Evolutionary conservation across 2,888 invertebrate genomes (phyloP).

Genomic region (Brachylomia viminalis): DNA sequence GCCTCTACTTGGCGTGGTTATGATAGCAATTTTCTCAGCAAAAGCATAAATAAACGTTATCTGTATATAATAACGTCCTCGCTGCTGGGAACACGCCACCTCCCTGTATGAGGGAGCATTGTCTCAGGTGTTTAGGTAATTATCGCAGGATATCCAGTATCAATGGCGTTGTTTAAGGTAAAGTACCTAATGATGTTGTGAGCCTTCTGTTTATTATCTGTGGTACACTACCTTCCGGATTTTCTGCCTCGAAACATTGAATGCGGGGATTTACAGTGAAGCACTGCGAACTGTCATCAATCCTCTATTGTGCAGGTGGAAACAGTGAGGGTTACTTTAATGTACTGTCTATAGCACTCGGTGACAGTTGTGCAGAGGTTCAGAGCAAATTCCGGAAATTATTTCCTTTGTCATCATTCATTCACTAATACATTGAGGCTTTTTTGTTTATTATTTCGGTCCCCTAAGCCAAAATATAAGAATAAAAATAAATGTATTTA

Average conservation of each 20-base stretch:
- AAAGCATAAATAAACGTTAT: not conserved
- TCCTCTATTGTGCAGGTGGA: constrained; percentile 67
- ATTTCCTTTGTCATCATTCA: constrained; percentile 8
- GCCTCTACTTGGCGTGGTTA: not conserved
- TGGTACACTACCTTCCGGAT: not conserved
- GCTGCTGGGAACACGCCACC: not conserved
- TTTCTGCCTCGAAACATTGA: constrained; percentile 67
- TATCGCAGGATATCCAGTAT: not conserved
- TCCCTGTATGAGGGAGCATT: not conserved
- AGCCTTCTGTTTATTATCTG: constrained; percentile 29
- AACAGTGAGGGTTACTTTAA: constrained; percentile 40
- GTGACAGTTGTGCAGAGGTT: constrained; percentile 6
- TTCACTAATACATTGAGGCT: not conserved
- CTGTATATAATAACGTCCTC: too few relatives aligned
- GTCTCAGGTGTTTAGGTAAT: not conserved
- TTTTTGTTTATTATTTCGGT: not conserved
- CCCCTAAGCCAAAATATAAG: not conserved
- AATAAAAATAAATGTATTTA: too few relatives aligned
- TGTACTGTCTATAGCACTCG: constrained; percentile 28
- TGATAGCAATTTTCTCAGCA: not conserved
- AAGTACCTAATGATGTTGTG: not conserved
- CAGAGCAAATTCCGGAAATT: not conserved
- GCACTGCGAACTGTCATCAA: constrained; percentile 70
- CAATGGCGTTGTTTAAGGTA: not conserved
- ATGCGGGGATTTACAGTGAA: constrained; percentile 75